Conservation (phyloP, 2,113 vertebrate species). For the Calidris pygmaea region DNA sequence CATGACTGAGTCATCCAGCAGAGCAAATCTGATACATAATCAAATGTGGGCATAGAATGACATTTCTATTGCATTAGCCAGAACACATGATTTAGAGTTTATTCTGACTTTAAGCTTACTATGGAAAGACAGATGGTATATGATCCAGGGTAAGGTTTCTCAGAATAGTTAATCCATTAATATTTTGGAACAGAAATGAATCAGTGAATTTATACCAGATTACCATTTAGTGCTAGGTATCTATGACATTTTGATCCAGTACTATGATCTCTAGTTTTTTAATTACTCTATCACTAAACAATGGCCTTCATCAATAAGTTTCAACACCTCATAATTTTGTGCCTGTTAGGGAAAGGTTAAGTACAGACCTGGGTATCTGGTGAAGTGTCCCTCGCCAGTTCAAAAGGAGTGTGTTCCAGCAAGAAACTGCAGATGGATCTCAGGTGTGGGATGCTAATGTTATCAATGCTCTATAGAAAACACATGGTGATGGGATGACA, state of each 20-base stretch:
- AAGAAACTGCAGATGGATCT: background rate
- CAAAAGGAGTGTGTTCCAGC: background rate
- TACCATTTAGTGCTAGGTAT: background rate
- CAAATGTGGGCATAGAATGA: constrained; percentile 24
- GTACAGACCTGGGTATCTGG: background rate
- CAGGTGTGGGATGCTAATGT: background rate
- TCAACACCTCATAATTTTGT: background rate
- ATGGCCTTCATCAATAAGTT: background rate
- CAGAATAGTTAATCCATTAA: constrained; percentile 26
- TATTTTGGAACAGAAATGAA: constrained; percentile 16
- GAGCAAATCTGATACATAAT: constrained; percentile 9
- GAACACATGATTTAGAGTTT: background rate
- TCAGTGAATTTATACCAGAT: background rate
- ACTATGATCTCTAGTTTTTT: background rate
- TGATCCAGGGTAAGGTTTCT: background rate
- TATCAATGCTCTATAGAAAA: background rate
- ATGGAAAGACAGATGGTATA: constrained; percentile 33
- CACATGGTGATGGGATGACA: background rate
- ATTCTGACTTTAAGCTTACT: constrained; percentile 26
- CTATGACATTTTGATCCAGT: background rate
- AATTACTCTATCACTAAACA: background rate
- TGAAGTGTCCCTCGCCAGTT: background rate
- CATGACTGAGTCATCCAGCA: background rate
- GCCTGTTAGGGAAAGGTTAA: background rate
- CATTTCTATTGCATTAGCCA: constrained; percentile 37